Evolutionary conservation across 2,888 invertebrate species (phyloP).

Genomic region (Ryuthela nishihirai): DNA sequence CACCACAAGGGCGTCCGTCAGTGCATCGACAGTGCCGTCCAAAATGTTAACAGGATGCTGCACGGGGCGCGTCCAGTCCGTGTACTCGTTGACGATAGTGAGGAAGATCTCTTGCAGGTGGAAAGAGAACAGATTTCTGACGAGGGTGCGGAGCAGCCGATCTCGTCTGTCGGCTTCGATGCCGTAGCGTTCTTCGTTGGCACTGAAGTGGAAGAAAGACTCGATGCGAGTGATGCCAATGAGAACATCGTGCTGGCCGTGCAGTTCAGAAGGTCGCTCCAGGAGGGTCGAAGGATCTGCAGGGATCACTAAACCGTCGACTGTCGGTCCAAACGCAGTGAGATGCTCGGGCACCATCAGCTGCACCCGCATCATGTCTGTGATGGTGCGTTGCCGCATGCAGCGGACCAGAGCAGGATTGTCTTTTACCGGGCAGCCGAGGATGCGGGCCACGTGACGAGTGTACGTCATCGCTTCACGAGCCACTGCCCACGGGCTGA

Average conservation of each 20-base stretch:
- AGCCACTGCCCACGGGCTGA: conserved; percentile 70
- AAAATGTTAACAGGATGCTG: conserved; percentile 52
- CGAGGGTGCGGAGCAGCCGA: conserved; percentile 60
- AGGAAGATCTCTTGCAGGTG: conserved; percentile 58
- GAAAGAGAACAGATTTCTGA: conserved; percentile 80
- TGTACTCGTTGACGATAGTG: conserved; percentile 93
- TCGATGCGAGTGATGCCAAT: conserved; percentile 87
- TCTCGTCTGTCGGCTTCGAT: conserved; percentile 61
- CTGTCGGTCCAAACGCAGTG: conserved; percentile 87
- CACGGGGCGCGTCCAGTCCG: conserved; percentile 83
- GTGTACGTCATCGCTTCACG: conserved; percentile 59
- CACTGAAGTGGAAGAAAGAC: conserved; percentile 87
- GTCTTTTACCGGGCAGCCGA: conserved; percentile 60
- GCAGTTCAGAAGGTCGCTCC: conserved; percentile 5
- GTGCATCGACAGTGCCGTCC: conserved; percentile 72
- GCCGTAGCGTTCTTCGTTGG: conserved; percentile 75
- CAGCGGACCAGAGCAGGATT: conserved; percentile 74
- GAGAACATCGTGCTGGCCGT: conserved; percentile 63
- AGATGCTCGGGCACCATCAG: conserved; percentile 68
- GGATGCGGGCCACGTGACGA: conserved; percentile 48
- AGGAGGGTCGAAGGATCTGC: conserved; percentile 54
- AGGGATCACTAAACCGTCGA: conserved; percentile 69
- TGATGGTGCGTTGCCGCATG: conserved; percentile 70
- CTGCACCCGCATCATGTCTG: conserved; percentile 71
- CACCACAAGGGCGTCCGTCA: conserved; percentile 87